Evolutionary conservation across 1,140 invertebrate species (phyloP).

Genomic region (Calephelis virginiensis): DNA sequence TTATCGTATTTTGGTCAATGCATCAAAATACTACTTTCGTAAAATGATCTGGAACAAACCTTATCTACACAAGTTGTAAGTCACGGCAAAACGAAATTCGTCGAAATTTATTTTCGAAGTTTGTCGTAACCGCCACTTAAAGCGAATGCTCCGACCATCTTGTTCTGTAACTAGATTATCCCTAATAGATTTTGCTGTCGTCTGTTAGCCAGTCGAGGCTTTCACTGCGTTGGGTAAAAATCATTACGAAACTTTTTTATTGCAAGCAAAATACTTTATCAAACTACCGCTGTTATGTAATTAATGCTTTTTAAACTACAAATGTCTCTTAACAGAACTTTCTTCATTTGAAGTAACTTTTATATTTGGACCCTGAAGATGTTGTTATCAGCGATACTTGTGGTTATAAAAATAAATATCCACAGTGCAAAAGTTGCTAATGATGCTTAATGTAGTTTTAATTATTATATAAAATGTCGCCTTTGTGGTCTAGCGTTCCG

Average conservation of each 20-base stretch:
- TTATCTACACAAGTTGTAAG: constrained; percentile 29
- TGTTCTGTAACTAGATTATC: constrained; percentile 41
- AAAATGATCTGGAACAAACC: constrained; percentile 11
- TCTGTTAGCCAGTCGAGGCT: constrained; percentile 22
- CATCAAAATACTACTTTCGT: background rate
- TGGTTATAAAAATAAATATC: no score
- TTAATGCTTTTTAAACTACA: background rate
- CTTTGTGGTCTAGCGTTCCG: no score
- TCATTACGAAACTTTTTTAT: background rate
- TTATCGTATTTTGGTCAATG: background rate
- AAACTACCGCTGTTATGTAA: no score
- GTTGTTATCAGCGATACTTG: no score
- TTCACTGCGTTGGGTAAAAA: background rate
- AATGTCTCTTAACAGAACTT: background rate
- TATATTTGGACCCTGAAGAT: no score
- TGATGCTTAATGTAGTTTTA: no score
- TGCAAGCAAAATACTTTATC: no score
- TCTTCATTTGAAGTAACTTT: no score
- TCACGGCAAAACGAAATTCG: constrained; percentile 31
- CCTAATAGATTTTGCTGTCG: constrained; percentile 40
- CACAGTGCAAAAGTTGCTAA: no score
- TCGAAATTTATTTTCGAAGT: constrained; percentile 39
- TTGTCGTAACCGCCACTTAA: constrained; percentile 40
- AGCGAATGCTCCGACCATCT: constrained; percentile 33
- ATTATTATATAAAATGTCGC: no score